phyloP scores from a whole-genome alignment of 1,140 invertebrate genomes.

The Pinna nobilis region DNA sequence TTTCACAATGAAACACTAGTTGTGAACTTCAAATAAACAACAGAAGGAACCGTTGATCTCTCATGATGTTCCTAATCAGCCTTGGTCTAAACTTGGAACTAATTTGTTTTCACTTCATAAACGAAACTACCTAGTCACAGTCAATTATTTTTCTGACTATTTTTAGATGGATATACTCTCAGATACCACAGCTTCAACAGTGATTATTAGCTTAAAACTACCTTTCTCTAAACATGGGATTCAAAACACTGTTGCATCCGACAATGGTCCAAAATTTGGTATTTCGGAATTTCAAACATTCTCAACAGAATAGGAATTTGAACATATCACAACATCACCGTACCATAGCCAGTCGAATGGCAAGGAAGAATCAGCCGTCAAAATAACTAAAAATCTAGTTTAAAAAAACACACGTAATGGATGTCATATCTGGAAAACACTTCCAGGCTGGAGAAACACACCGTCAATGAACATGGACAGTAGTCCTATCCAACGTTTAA shows the following conservation, averaged over 20 bases:
- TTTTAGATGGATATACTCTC: conserved; percentile 4
- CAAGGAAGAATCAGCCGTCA: conserved; percentile 39
- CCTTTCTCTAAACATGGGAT: conserved; percentile 45
- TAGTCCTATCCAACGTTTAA: conserved; percentile 30
- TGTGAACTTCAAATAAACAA: conserved; percentile 11
- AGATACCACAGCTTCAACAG: conserved; percentile 23
- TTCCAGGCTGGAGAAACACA: conserved; percentile 29
- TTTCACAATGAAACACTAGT: conserved; percentile 18
- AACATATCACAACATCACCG: conserved; percentile 39
- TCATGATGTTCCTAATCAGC: conserved; percentile 10
- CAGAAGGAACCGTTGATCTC: conserved; percentile 26
- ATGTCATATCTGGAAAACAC: neutral
- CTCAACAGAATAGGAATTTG: conserved; percentile 35
- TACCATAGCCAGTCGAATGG: conserved; percentile 35
- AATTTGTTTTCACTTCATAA: conserved; percentile 13
- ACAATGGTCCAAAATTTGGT: conserved; percentile 51
- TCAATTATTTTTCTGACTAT: conserved; percentile 43
- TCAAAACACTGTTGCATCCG: conserved; percentile 27
- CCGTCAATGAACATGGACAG: conserved; percentile 26
- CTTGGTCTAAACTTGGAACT: conserved; percentile 23
- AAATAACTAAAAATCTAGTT: conserved; percentile 35
- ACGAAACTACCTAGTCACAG: conserved; percentile 26
- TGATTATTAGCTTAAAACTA: conserved; percentile 37
- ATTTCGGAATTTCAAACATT: conserved; percentile 38
- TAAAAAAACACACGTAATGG: neutral